Conservation (phyloP, 2,888 invertebrate species). For the Melanostoma scalare region DNA sequence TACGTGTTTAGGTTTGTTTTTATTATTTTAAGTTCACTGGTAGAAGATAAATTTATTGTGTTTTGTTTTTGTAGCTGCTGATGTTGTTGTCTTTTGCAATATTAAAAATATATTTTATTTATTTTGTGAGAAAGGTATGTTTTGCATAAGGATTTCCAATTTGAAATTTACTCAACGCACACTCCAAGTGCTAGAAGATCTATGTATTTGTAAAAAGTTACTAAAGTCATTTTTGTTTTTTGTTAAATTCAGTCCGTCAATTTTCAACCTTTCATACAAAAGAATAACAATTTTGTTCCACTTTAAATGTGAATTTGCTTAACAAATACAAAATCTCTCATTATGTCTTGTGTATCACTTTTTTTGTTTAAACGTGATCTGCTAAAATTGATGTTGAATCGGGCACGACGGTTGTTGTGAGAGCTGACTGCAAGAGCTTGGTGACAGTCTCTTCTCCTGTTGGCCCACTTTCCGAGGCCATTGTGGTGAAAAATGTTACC, state of each 20-base stretch:
- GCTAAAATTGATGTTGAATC: constrained; percentile 41
- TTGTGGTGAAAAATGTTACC: constrained; percentile 77
- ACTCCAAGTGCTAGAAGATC: constrained; percentile 29
- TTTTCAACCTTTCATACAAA: constrained; percentile 68
- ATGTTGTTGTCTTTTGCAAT: constrained; percentile 46
- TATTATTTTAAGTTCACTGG: constrained; percentile 6
- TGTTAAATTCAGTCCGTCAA: constrained; percentile 65
- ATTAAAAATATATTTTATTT: constrained; percentile 62
- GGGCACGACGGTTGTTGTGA: constrained; percentile 41
- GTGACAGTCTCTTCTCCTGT: constrained; percentile 59
- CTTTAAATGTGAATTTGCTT: constrained; percentile 50
- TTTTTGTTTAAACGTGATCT: constrained; percentile 44
- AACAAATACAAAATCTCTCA: constrained; percentile 56
- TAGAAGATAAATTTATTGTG: constrained; percentile 34
- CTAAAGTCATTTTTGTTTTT: constrained; percentile 50
- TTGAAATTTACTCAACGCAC: constrained; percentile 31
- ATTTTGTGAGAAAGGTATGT: constrained; percentile 43
- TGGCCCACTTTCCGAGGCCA: constrained; percentile 64
- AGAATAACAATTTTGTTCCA: constrained; percentile 58
- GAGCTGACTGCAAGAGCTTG: constrained; percentile 52
- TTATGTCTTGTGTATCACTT: background rate
- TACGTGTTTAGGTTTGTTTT: constrained; percentile 2
- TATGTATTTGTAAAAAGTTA: constrained; percentile 57
- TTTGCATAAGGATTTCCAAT: constrained; percentile 4
- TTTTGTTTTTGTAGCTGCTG: constrained; percentile 13